A percentile compares a stretch with the other conserved stretches of the same genome.
Evolutionary conservation across 2,888 invertebrate species (phyloP).

Genomic region (Synanthedon vespiformis): DNA sequence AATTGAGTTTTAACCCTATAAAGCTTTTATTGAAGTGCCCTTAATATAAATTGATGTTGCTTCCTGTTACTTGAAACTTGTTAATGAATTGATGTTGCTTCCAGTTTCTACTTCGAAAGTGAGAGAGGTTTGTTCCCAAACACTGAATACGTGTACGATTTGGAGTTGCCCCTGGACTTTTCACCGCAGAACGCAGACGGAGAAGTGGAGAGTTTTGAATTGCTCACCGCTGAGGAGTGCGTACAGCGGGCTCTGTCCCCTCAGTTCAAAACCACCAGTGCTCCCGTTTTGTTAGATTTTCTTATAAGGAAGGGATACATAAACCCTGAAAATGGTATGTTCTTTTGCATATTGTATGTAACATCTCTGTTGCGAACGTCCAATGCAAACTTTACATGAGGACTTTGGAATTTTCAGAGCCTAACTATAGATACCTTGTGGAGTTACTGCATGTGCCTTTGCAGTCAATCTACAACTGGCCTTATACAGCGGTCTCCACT

Average conservation of each 20-base stretch:
- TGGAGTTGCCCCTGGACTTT: constrained; percentile 91
- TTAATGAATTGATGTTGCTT: constrained; percentile 16
- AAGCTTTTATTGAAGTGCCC: background rate
- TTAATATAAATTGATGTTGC: background rate
- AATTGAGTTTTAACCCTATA: background rate
- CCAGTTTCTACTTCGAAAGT: constrained; percentile 90
- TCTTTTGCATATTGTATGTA: too few relatives aligned
- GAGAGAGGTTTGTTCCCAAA: constrained; percentile 94
- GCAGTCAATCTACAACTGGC: constrained; percentile 81
- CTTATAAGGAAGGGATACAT: constrained; percentile 91
- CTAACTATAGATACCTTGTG: constrained; percentile 84
- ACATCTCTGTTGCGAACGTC: too few relatives aligned
- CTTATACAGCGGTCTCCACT: constrained; percentile 31
- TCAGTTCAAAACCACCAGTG: constrained; percentile 94
- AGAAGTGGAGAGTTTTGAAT: constrained; percentile 92
- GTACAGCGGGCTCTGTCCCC: constrained; percentile 83
- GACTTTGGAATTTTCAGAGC: constrained; percentile 72
- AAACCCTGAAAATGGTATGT: constrained; percentile 87
- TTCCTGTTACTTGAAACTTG: constrained; percentile 22
- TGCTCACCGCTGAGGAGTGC: constrained; percentile 85
- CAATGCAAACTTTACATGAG: constrained; percentile 3
- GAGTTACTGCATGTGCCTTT: constrained; percentile 90
- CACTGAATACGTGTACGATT: constrained; percentile 93
- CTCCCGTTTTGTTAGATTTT: constrained; percentile 92
- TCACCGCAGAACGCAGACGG: constrained; percentile 93